Evolutionary conservation across 1,140 invertebrate genomes (phyloP), one percentile per base, ranked within the genome.

Genomic region (Orchesella cincta): DNA sequence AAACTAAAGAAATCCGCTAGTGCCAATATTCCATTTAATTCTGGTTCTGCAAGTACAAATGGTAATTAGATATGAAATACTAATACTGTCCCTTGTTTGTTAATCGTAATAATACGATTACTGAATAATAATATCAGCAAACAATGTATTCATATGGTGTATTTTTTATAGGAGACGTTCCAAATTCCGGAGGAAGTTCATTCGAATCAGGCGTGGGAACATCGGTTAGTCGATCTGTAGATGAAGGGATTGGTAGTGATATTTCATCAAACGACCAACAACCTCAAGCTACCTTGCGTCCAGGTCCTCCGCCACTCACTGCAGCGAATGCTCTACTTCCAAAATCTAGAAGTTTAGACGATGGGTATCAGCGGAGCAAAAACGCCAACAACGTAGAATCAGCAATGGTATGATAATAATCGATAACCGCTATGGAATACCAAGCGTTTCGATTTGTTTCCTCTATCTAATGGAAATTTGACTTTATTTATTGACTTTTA

Each of bases 131-230:
- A n/a, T n/a, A n/a, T n/a, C n/a, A n/a, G n/a, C n/a, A n/a, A n/a
- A n/a, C n/a, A n/a, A n/a, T n/a, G n/a, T n/a, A n/a, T n/a, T n/a
- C 39, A 46, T 46, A 46, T 46, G 39, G 20, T 46, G n/a, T 5
- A 23, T 18, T 73, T 73, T 12, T 26, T 62, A 36, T 26, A 81
- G 80, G 80, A 34, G 80, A 81, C 62, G 62, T 23, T 67, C 29
- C 62, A 31, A 76, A 78, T 70, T 35, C 75, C 1, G 46, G 70
- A 28, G 57, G 36, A 31, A 73, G 74, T 31, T 82, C 81, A 14
- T 80, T 82, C 51, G 81, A 82, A 54, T 82, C 81, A 14, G 80
- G 80, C 26, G 76, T 79, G 46, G 79, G 79, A 46, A 73, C 80
- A 54, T 80, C 81, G 18, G 70, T 80, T 28, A 82, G 72, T 78